Base-by-base conservation (phyloP, 2,888 invertebrate species). In the Leucozona laternaria region DNA sequence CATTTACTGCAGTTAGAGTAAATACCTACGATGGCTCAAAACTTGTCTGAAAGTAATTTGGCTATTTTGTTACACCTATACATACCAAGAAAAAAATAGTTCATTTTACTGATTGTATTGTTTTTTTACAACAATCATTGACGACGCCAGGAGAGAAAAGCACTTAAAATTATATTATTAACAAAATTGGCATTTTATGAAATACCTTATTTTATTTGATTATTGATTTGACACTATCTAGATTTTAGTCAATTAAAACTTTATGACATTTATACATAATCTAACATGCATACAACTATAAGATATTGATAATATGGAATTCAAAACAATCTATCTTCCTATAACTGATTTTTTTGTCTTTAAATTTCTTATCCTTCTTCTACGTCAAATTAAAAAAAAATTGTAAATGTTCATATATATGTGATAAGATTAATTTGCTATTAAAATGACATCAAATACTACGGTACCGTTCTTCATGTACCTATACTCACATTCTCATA, bases 181-280 rank as follows among this genome's bases (percentile, higher is more conserved):
- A 34, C 2, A 2, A 31, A 34, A 31, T 57, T 31, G 31, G 17
- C 10, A 34, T 31, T 17, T 34, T 11, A 13, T 57, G 5, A 31
- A 57, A 31, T 31, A 17, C n/a, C n/a, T n/a, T n/a, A 17, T 11
- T 57, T 40, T 40, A 6, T 25, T 10, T 64, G 10, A 25, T 45
- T 43, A 64, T 64, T 13, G 7, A 64, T 20, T 20, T 45, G 45
- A 31, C 64, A 64, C 13, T 48, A 64, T 64, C 64, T 64, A 31
- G 64, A 64, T 45, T 64, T 7, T 31, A 45, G 13, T 28, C 45
- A 43, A 28, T 64, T 64, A 28, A 31, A 64, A 17, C 10, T 17
- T 22, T 22, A 20, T 60, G 40, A 8, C 7, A 60, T 20, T 17
- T 64, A 1, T 17, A 45, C 6, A 43, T 20, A 13, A 34, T n/a